phyloP scores from a whole-genome alignment of 2,113 vertebrate species.

The Neogale vison region DNA sequence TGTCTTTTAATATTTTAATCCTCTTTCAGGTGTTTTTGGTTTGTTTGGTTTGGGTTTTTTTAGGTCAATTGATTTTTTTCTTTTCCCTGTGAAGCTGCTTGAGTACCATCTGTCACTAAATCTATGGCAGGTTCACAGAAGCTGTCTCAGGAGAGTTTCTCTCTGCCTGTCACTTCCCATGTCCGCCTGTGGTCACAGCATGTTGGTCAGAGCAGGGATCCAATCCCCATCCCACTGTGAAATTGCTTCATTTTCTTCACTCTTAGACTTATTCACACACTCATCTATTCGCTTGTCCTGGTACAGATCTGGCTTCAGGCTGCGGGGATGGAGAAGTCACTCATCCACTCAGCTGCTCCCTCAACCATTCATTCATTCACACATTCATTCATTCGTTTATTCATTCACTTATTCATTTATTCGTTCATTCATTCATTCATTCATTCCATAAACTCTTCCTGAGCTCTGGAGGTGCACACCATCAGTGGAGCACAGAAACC shows the following conservation, averaged over 20 bases:
- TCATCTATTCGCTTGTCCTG: not conserved
- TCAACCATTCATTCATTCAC: not conserved
- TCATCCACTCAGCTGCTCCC: too few relatives aligned
- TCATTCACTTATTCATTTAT: not conserved
- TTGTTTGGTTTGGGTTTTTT: not conserved
- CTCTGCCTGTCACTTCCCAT: not conserved
- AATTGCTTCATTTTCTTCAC: not conserved
- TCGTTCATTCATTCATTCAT: not conserved
- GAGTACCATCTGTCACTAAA: conserved; percentile 29
- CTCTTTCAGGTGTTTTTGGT: not conserved
- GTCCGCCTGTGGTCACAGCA: not conserved
- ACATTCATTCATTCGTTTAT: not conserved
- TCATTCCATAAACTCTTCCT: not conserved
- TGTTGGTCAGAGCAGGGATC: not conserved
- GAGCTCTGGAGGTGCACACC: too few relatives aligned
- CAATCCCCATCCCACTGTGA: not conserved
- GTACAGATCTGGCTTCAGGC: not conserved
- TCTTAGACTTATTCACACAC: not conserved
- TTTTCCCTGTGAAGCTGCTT: not conserved
- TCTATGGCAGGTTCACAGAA: not conserved
- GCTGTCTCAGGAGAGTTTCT: not conserved
- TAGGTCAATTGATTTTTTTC: conserved; percentile 42
- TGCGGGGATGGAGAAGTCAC: not conserved
- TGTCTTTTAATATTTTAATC: conserved; percentile 57
- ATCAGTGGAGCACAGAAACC: not conserved